A percentile compares a stretch with the other conserved stretches of the same genome.
Evolutionary conservation across 2,888 invertebrate genomes (phyloP).

Genomic region (Cataglyphis cursor): DNA sequence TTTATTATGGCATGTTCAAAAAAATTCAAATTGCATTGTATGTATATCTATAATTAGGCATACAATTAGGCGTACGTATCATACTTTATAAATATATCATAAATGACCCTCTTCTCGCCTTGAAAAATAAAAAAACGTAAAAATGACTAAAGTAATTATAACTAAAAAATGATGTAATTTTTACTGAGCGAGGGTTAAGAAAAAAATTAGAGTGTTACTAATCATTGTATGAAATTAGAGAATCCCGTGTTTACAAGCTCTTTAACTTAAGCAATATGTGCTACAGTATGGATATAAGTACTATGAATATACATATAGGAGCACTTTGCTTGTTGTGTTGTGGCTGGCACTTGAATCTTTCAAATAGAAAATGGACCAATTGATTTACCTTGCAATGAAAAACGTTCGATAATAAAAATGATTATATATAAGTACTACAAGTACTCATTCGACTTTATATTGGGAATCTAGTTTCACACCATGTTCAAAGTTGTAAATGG

Average conservation of each 20-base stretch:
- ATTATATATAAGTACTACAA: constrained; percentile 40
- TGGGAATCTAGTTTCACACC: constrained; percentile 47
- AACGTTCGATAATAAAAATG: constrained; percentile 64
- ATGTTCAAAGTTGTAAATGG: constrained; percentile 56
- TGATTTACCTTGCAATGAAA: constrained; percentile 69
- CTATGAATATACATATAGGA: constrained; percentile 74
- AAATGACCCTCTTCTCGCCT: neutral
- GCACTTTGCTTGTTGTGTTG: constrained; percentile 80
- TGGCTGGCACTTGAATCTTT: constrained; percentile 78
- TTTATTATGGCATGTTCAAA: neutral
- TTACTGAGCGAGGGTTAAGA: constrained; percentile 21
- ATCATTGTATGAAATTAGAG: constrained; percentile 54
- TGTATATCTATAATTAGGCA: neutral
- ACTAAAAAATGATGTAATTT: constrained; percentile 1
- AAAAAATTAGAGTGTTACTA: constrained; percentile 4
- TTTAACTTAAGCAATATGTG: constrained; percentile 77
- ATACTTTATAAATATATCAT: neutral
- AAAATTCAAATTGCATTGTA: neutral
- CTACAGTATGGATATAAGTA: constrained; percentile 73
- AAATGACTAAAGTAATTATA: neutral
- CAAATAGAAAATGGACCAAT: constrained; percentile 70
- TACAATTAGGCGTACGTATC: neutral
- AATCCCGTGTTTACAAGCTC: constrained; percentile 80
- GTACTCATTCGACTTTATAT: constrained; percentile 64
- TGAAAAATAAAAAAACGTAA: neutral